Base-by-base conservation (phyloP, 2,797 vertebrate species). In the Melanotaenia trifasciata region DNA sequence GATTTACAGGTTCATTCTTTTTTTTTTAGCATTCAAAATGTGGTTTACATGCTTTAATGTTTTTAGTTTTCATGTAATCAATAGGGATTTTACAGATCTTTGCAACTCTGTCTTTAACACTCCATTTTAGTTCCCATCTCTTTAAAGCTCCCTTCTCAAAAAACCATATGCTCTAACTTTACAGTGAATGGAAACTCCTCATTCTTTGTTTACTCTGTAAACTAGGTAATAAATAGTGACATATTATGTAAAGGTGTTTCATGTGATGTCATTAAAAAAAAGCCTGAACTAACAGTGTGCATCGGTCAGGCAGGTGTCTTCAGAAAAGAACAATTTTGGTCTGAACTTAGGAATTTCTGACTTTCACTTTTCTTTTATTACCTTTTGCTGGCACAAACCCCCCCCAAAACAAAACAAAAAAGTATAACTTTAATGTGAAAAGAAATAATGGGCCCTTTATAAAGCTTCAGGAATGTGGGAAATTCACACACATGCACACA, bases 381-480 rank as follows among this genome's bases (percentile, higher is more conserved):
- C 10, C 7, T 26, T 63, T 63, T 30, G 14, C 14, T 24, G 26
- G 14, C 5, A 20, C 40, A 32, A n/a, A 47, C 16, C 14, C 13
- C 26, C 10, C 12, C 2, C 16, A 9, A 26, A 3, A 22, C 10
- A 43, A n/a, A 57, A 12, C 1, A 30, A 30, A 30, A 30, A 30
- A 30, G 28, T 30, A 30, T 30, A 30, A 30, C 28, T 30, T 30
- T 30, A 30, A 30, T 4, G 4, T 16, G 7, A 36, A 60, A 35
- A 36, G 8, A 22, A 26, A 16, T 22, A 1, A 12, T 24, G 16
- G 35, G 12, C 36, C n/a, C 18, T 53, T 13, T 66, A 13, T 26
- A 38, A 73, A 60, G 66, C 38, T 76, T 78, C 35, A 72, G 43
- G 67, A 77, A 81, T 79, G 88, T 87, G 84, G 78, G 77, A 86